Base-by-base conservation (phyloP, 2,888 invertebrate species). In the Lysandra bellargus region DNA sequence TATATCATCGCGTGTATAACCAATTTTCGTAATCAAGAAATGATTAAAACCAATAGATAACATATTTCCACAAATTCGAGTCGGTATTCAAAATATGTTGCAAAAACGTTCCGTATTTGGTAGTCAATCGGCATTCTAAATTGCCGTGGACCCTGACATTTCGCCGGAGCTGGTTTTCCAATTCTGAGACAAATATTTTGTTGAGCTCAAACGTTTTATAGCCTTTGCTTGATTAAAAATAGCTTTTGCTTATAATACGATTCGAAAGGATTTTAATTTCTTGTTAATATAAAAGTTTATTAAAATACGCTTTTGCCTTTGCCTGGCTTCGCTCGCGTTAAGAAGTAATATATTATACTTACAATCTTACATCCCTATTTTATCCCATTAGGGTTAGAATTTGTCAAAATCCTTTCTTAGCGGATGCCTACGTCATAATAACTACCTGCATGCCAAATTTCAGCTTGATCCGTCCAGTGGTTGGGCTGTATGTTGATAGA, bases 91-190 rank as follows among this genome's bases (percentile, higher is more conserved):
- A 82, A 84, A 82, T 81, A 83, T 79, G 81, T 80, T 80, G 81
- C 80, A 82, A 80, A 82, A 82, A 84, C 76, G 53, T 84, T 84
- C 83, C 82, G 82, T 80, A 80, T 83, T 82, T 83, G 82, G 82
- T 83, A 82, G 81, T 85, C 84, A 85, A 85, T 89, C 64, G 91
- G 87, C 89, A 91, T 91, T 92, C 87, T 86, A 87, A 74, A 86
- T 86, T 87, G 84, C 85, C 83, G 82, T 84, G 86, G 91, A 89
- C 92, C 93, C 90, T 93, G 93, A 93, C 92, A 93, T 93, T 92
- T 93, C 83, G 86, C 83, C 87, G 84, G 87, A 87, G 82, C 85
- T 88, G 88, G 89, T 88, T 88, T 86, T 81, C 82, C 82, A 76
- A 79, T 80, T 81, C 73, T 64, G 79, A 78, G 79, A 81, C 81